Evolutionary conservation across 2,113 vertebrate species (phyloP), one percentile per base, ranked within the genome.

Genomic region (Poecile atricapillus): DNA sequence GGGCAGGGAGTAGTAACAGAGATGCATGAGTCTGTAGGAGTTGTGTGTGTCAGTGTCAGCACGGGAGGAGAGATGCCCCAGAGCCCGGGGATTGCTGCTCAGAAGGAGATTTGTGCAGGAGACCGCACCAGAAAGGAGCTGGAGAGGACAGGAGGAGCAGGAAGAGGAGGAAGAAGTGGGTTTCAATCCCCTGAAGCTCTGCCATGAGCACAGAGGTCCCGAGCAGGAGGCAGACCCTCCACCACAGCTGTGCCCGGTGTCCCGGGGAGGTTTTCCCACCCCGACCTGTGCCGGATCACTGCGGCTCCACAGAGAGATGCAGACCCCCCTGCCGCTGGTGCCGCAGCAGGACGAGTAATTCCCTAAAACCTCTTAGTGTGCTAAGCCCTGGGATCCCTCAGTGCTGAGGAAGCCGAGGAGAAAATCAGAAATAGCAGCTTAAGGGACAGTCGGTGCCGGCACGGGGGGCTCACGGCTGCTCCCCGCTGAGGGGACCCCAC

Each of bases 401-500:
- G 76, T 75, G 93, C 93, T 35, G 90, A 95, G 92, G 90, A 91
- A 83, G 63, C 75, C 59, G 41, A 56, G 82, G 89, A 93, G 93
- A 94, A 93, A 93, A 95, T 50, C 90, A 94, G 94, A 86, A 92
- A 83, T 25, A 93, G 85, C 85, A 86, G 79, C 93, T 91, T 84
- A 81, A 63, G 1, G 6, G 25, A 15, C 35, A 44, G 71, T 22
- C 2, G 1, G 47, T 58, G 53, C 30, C 53, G 50, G 65, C 5
- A 0, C 1, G 5, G 74, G 50, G 69, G 64, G 30, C 55, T 46
- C 71, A 28, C 41, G 21, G 67, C 67, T 7, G 11, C 44, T 60
- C 76, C 50, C 43, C 1, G 0, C 70, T 31, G 63, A 0, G 3
- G 23, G 53, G 39, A 24, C 3, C 21, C 76, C 37, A 1, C 3